These are phyloP conservation scores for Mesoclemmys tuberculata DNA, from an alignment of 2,113 vertebrate genomes.

Conservation along the genomic window DNA sequence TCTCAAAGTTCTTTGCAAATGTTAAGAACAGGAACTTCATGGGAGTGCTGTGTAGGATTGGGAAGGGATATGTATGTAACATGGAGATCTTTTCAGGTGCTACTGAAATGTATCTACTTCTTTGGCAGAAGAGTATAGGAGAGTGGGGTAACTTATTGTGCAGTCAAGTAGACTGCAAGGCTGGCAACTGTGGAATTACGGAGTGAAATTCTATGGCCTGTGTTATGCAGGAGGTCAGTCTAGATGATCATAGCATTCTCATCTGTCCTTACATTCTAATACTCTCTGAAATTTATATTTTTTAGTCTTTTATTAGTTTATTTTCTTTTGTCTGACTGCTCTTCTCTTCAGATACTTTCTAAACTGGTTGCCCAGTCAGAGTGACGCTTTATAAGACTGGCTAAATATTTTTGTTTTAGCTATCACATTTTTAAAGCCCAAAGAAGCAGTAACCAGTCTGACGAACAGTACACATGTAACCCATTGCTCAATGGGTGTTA, in stretches of 20 bases:
- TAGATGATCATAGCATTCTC: neutral
- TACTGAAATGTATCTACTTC: neutral
- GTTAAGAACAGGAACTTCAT: accelerated
- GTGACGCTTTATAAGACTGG: neutral
- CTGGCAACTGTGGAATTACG: neutral
- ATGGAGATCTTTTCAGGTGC: accelerated
- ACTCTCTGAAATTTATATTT: neutral
- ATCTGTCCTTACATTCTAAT: neutral
- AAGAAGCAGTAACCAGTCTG: neutral
- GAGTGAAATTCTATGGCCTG: neutral
- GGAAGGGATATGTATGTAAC: neutral
- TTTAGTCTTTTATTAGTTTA: neutral
- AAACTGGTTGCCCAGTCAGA: too few species aligned
- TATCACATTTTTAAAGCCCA: neutral
- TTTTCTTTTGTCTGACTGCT: neutral
- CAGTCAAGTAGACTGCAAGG: neutral
- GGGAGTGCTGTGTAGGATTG: neutral
- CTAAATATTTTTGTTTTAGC: neutral
- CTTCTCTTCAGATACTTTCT: neutral
- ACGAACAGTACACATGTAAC: neutral
- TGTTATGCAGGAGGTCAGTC: neutral
- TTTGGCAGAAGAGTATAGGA: neutral
- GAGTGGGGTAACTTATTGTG: neutral
- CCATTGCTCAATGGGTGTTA: neutral
- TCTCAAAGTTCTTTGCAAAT: neutral